Conservation (phyloP, 1,140 invertebrate genomes). For the Asbolus verrucosus region DNA sequence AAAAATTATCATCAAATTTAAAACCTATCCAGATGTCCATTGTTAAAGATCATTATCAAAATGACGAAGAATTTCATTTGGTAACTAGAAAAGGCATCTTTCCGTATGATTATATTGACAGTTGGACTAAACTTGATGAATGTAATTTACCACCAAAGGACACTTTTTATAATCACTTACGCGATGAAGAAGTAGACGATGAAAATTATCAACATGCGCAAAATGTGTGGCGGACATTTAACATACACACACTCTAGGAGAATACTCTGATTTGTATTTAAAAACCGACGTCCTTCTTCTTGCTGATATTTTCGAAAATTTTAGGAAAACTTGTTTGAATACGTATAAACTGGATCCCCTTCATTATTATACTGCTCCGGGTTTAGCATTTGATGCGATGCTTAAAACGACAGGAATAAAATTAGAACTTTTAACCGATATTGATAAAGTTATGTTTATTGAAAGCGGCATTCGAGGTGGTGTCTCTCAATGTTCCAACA, state of each 20-base stretch:
- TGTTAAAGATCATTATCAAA: neutral
- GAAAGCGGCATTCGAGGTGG: slow-evolving; percentile 55
- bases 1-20: slow-evolving; percentile 47
- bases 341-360: slow-evolving; percentile 61
- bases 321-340: slow-evolving; percentile 59
- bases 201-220: slow-evolving; percentile 65
- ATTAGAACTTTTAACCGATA: slow-evolving; percentile 66
- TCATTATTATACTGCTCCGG: slow-evolving; percentile 63
- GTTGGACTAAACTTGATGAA: slow-evolving; percentile 59
- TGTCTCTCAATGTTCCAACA: slow-evolving; percentile 47
- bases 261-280: slow-evolving; percentile 66
- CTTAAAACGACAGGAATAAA: slow-evolving; percentile 63
- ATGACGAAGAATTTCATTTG: slow-evolving; percentile 55
- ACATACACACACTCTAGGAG: slow-evolving; percentile 61
- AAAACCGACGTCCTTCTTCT: slow-evolving; percentile 64
- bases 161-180: slow-evolving; percentile 64
- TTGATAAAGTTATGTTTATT: slow-evolving; percentile 60
- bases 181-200: too few species aligned
- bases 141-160: slow-evolving; percentile 56
- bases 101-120: slow-evolving; percentile 61
- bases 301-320: slow-evolving; percentile 68
- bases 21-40: neutral
- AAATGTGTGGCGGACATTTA: slow-evolving; percentile 66
- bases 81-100: slow-evolving; percentile 61
- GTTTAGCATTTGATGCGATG: slow-evolving; percentile 65